A percentile compares a stretch with the other conserved stretches of the same genome.
Conservation (phyloP, 30 jellyfish, hydroid and myxozoan species). For the Turritopsis dohrnii region DNA sequence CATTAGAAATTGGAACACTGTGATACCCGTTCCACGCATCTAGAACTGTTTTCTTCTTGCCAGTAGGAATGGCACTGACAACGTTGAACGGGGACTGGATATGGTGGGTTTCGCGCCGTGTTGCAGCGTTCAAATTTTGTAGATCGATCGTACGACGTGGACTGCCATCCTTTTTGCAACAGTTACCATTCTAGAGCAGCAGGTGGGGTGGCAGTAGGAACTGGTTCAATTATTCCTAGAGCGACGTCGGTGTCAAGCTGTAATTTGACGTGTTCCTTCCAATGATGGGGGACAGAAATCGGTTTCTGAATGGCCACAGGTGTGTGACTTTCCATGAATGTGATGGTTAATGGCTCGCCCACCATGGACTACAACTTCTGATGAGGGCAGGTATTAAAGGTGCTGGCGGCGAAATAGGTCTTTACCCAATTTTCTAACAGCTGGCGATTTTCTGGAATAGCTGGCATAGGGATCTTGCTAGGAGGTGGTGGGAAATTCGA, state of each 20-base stretch:
- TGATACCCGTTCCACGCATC: no score
- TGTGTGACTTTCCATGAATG: neutral
- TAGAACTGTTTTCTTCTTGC: no score
- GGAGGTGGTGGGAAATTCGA: neutral
- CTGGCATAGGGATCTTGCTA: neutral
- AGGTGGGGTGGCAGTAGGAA: slow-evolving; percentile 16
- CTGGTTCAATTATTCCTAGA: slow-evolving; percentile 27
- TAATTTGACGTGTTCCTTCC: slow-evolving; percentile 14
- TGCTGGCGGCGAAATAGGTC: neutral
- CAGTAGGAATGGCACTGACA: no score
- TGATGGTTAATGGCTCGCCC: slow-evolving; percentile 1
- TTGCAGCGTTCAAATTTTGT: slow-evolving; percentile 16
- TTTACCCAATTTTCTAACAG: neutral
- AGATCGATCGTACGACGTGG: slow-evolving; percentile 18
- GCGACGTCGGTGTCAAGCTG: slow-evolving; percentile 24
- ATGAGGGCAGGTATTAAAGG: neutral
- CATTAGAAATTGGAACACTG: no score
- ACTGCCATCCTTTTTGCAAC: slow-evolving; percentile 13
- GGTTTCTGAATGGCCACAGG: slow-evolving; percentile 18
- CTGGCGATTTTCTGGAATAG: neutral
- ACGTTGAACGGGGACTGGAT: no score
- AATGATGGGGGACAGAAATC: slow-evolving; percentile 26
- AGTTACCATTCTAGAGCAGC: slow-evolving; percentile 25
- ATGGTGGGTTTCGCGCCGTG: slow-evolving; percentile 19
- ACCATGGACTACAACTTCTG: slow-evolving; percentile 9